Percentiles rank a stretch among this genome's conserved stretches.
Evolutionary conservation across 1,140 invertebrate species (phyloP).

Genomic region (Stegodyphus dumicola): DNA sequence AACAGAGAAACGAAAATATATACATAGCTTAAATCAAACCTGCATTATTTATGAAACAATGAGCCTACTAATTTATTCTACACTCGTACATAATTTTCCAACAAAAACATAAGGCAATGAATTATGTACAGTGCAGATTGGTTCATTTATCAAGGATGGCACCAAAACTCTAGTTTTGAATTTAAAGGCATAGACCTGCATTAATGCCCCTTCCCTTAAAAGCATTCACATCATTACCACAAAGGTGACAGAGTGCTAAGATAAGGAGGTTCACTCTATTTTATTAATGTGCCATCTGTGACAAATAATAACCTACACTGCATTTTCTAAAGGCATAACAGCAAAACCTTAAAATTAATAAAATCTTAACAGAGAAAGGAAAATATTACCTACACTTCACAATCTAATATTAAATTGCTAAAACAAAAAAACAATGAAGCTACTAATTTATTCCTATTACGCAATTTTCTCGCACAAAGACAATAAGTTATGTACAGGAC

Average conservation of each 20-base stretch:
- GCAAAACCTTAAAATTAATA: background rate
- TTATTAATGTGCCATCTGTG: background rate
- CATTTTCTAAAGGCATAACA: background rate
- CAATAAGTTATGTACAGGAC: background rate
- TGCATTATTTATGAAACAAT: no score
- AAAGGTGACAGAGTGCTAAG: conserved; percentile 30
- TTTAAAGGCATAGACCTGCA: conserved; percentile 1
- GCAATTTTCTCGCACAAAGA: no score
- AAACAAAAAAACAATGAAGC: no score
- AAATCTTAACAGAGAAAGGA: background rate
- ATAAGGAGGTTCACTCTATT: conserved; percentile 4
- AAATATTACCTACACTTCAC: no score
- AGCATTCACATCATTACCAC: conserved; percentile 41
- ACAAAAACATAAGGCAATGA: no score
- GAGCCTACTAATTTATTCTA: no score
- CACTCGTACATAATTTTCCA: no score
- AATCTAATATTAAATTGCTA: no score
- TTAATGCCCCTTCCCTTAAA: conserved; percentile 12
- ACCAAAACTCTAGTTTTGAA: conserved; percentile 12
- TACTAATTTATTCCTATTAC: no score
- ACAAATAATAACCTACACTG: background rate
- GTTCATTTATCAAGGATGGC: background rate
- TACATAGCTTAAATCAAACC: no score
- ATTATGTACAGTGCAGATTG: background rate
- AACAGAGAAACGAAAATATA: no score